These are phyloP conservation scores for Gryllus longicercus DNA, from an alignment of 2,888 invertebrate genomes.

Conservation along the genomic window DNA sequence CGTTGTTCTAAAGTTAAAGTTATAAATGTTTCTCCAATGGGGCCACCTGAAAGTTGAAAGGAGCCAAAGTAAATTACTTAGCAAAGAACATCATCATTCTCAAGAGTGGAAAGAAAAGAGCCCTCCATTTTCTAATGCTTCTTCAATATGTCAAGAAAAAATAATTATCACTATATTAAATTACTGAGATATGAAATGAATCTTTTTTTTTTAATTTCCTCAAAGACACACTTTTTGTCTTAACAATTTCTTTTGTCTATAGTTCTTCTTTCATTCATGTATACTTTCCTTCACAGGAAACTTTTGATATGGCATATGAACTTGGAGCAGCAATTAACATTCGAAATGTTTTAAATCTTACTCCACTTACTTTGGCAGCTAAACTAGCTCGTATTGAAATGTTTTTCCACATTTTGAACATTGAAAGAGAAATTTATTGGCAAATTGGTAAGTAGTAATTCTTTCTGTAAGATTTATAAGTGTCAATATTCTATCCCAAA, in stretches of 20 bases:
- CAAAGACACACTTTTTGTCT: slow-evolving; percentile 22
- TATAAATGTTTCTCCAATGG: too few relatives aligned
- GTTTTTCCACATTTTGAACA: slow-evolving; percentile 95
- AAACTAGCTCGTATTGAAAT: slow-evolving; percentile 90
- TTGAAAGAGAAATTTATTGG: slow-evolving; percentile 73
- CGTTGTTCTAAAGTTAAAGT: too few relatives aligned
- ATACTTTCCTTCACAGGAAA: slow-evolving; percentile 55
- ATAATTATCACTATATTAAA: too few relatives aligned
- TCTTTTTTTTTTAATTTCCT: neutral
- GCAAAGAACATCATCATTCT: too few relatives aligned
- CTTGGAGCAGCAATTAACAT: slow-evolving; percentile 86
- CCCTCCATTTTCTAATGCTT: too few relatives aligned
- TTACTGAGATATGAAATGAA: neutral
- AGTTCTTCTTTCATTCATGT: slow-evolving; percentile 35
- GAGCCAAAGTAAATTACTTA: too few relatives aligned
- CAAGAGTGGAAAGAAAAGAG: too few relatives aligned
- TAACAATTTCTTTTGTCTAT: slow-evolving; percentile 23
- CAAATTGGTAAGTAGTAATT: slow-evolving; percentile 32
- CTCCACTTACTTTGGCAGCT: slow-evolving; percentile 89
- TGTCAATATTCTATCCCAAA: too few relatives aligned
- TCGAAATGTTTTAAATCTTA: slow-evolving; percentile 80
- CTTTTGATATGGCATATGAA: slow-evolving; percentile 93
- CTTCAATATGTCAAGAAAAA: too few relatives aligned
- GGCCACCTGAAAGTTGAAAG: too few relatives aligned
- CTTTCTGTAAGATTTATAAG: too few relatives aligned